Conservation (phyloP, 2,888 invertebrate genomes). For the Lymantria monacha region DNA sequence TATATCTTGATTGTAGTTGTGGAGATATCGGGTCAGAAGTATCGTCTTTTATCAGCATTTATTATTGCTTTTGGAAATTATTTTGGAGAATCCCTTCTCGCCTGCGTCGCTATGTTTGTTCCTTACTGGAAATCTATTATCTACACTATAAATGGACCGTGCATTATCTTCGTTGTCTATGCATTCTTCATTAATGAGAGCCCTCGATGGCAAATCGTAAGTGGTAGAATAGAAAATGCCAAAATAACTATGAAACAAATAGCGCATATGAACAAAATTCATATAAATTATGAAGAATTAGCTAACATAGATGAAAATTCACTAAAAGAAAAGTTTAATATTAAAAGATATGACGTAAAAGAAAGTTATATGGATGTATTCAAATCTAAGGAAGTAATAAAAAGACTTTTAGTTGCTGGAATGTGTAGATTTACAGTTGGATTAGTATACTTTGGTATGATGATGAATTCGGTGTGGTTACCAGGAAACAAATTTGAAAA, state of each 20-base stretch:
- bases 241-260: slow-evolving; percentile 48
- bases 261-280: slow-evolving; percentile 53
- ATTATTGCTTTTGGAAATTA: slow-evolving; percentile 58
- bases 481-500: slow-evolving; percentile 68
- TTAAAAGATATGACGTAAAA: slow-evolving; percentile 43
- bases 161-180: slow-evolving; percentile 49
- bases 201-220: slow-evolving; percentile 65
- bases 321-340: slow-evolving; percentile 54
- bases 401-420: slow-evolving; percentile 46
- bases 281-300: slow-evolving; percentile 48
- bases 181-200: slow-evolving; percentile 57
- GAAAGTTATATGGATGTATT: slow-evolving; percentile 51
- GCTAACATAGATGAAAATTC: slow-evolving; percentile 41
- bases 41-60: slow-evolving; percentile 57
- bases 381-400: slow-evolving; percentile 52
- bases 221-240: slow-evolving; percentile 53
- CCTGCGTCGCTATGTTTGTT: slow-evolving; percentile 56
- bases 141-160: slow-evolving; percentile 57
- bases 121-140: slow-evolving; percentile 62
- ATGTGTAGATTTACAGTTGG: slow-evolving; percentile 53
- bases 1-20: slow-evolving; percentile 48
- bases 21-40: slow-evolving; percentile 55
- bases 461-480: slow-evolving; percentile 63
- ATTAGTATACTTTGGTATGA: slow-evolving; percentile 66
- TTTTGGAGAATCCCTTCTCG: slow-evolving; percentile 58